Conservation (phyloP, 2,888 invertebrate genomes). For the Drosophila antonietae region DNA sequence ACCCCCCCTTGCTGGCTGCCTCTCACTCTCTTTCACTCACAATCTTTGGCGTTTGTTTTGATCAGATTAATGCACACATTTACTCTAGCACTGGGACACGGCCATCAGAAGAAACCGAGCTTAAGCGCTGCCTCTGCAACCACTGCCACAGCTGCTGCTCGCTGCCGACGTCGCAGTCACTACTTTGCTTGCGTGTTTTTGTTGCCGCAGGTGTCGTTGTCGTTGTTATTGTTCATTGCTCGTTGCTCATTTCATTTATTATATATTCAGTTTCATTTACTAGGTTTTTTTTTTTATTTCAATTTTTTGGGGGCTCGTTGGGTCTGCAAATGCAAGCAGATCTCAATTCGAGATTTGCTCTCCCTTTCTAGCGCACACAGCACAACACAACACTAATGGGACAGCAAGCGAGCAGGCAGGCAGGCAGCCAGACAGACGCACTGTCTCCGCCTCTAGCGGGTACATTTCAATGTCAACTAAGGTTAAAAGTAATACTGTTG, state of each 20-base stretch:
- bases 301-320: conserved; percentile 23
- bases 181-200: conserved; percentile 40
- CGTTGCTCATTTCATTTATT: conserved; percentile 14
- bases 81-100: conserved; percentile 20
- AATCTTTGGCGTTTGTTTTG: conserved; percentile 54
- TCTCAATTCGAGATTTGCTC: conserved; percentile 31
- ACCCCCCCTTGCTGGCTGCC: neutral
- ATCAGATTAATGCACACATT: conserved; percentile 52
- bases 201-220: conserved; percentile 25
- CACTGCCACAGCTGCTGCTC: conserved; percentile 15
- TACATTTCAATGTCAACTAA: conserved; percentile 85
- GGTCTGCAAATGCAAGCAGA: conserved; percentile 4
- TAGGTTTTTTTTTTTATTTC: neutral
- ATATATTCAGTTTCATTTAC: neutral
- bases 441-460: conserved; percentile 68
- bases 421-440: conserved; percentile 48
- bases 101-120: conserved; percentile 18
- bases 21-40: conserved; percentile 18
- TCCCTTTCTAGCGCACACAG: conserved; percentile 57
- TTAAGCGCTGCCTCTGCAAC: conserved; percentile 22
- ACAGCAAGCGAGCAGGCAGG: conserved; percentile 18
- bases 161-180: conserved; percentile 1
- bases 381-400: conserved; percentile 44
- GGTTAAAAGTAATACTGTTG: conserved; percentile 81
- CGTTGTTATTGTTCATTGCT: neutral